Conservation (phyloP, 1,140 invertebrate species). For the Trachymyrmex cornetzi region DNA sequence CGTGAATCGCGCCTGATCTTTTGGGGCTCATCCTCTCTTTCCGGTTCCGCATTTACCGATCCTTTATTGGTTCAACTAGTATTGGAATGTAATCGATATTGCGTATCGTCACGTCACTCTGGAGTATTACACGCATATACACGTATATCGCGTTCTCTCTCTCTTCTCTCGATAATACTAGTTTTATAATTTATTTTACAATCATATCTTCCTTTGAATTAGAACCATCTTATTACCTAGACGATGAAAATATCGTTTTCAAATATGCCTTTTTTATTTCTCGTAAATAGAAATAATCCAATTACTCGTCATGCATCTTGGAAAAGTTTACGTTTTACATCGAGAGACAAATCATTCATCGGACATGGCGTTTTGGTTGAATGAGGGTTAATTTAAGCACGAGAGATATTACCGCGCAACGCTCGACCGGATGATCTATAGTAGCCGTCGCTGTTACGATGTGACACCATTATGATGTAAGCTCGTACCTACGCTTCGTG, state of each 20-base stretch:
- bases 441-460: slow-evolving; percentile 48
- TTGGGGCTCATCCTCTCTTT: not conserved
- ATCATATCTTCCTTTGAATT: not conserved
- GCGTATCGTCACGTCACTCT: not conserved
- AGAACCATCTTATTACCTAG: not conserved
- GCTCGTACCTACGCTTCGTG: slow-evolving; percentile 43
- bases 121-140: not conserved
- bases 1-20: slow-evolving; percentile 47
- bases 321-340: not conserved
- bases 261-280: not conserved
- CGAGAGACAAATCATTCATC: slow-evolving; percentile 1
- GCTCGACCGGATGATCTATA: slow-evolving; percentile 69
- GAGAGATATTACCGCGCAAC: slow-evolving; percentile 40
- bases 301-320: not conserved
- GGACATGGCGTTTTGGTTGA: slow-evolving; percentile 43
- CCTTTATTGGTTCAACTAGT: slow-evolving; percentile 23
- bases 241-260: not conserved
- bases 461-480: slow-evolving; percentile 65
- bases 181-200: not conserved
- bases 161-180: not conserved
- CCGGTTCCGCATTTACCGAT: slow-evolving; percentile 24
- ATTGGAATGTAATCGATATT: not conserved
- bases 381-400: slow-evolving; percentile 59
- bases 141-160: not conserved
- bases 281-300: too few species aligned